Percentiles rank a stretch among this genome's conserved stretches.
These are phyloP conservation scores for Lamellibrachia luymesi DNA, from an alignment of 1,140 invertebrate species.

Conservation along the genomic window DNA sequence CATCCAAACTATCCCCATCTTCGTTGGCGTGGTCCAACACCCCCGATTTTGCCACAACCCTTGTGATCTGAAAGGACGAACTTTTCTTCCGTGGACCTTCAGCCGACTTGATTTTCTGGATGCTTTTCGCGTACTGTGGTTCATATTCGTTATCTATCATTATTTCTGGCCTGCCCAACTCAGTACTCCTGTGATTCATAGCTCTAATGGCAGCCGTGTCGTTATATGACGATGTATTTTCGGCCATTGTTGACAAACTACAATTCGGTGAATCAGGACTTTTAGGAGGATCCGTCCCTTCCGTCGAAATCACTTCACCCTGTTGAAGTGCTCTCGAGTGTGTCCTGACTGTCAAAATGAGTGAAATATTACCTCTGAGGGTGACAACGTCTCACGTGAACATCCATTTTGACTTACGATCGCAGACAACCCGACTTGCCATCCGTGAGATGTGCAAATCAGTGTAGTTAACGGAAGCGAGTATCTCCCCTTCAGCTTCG, in stretches of 20 bases:
- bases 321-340: neutral
- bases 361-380: neutral
- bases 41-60: slow-evolving; percentile 66
- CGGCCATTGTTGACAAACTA: neutral
- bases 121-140: neutral
- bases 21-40: slow-evolving; percentile 74
- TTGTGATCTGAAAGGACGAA: slow-evolving; percentile 80
- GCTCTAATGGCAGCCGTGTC: neutral
- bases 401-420: neutral
- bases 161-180: neutral
- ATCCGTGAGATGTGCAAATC: neutral
- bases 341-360: neutral
- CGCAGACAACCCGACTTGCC: neutral
- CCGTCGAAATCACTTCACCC: neutral
- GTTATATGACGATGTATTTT: neutral
- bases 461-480: neutral
- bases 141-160: slow-evolving; percentile 1
- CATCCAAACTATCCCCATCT: slow-evolving; percentile 88
- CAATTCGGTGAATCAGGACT: neutral
- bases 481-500: neutral
- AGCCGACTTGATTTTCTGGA: slow-evolving; percentile 65
- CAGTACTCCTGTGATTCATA: neutral
- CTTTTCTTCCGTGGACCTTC: neutral
- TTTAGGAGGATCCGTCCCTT: neutral
- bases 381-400: neutral